These are phyloP conservation scores for Andricus quercusramuli DNA, from an alignment of 2,888 invertebrate species.

Conservation along the genomic window DNA sequence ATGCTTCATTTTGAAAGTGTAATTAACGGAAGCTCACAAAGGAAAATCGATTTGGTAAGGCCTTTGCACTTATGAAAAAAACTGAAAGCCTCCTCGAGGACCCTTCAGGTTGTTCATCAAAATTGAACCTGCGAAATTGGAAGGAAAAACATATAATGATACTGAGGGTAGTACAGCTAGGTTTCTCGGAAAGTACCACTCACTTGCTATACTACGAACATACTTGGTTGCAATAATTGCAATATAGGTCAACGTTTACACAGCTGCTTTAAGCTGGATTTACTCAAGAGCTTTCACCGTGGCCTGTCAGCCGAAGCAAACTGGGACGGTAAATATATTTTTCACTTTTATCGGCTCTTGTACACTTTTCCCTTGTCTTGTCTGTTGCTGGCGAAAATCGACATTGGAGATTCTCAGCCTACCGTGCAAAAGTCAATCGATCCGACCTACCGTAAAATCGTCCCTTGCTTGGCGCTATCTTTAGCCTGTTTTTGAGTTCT, in stretches of 20 bases:
- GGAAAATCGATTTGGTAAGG: not conserved
- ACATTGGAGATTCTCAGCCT: not conserved
- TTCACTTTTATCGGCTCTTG: conserved; percentile 60
- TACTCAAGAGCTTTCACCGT: conserved; percentile 74
- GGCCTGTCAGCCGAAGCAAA: conserved; percentile 71
- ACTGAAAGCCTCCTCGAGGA: too few species aligned
- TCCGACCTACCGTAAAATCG: not conserved
- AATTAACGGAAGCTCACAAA: not conserved
- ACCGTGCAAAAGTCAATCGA: not conserved
- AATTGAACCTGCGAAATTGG: not conserved
- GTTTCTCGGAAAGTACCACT: not conserved
- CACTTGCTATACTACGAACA: conserved; percentile 4
- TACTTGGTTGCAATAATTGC: conserved; percentile 68
- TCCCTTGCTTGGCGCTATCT: not conserved
- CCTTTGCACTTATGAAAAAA: not conserved
- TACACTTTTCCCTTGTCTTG: conserved; percentile 50
- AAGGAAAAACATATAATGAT: too few species aligned
- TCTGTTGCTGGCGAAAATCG: conserved; percentile 46
- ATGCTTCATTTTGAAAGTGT: too few species aligned
- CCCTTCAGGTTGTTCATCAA: not conserved
- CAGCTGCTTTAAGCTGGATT: conserved; percentile 77
- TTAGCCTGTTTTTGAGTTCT: not conserved
- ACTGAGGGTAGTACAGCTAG: too few species aligned
- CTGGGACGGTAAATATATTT: conserved; percentile 76
- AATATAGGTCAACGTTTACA: conserved; percentile 78